These are phyloP conservation scores for Benitochromis conjunctus DNA, from an alignment of 2,113 vertebrate species.

Conservation along the genomic window DNA sequence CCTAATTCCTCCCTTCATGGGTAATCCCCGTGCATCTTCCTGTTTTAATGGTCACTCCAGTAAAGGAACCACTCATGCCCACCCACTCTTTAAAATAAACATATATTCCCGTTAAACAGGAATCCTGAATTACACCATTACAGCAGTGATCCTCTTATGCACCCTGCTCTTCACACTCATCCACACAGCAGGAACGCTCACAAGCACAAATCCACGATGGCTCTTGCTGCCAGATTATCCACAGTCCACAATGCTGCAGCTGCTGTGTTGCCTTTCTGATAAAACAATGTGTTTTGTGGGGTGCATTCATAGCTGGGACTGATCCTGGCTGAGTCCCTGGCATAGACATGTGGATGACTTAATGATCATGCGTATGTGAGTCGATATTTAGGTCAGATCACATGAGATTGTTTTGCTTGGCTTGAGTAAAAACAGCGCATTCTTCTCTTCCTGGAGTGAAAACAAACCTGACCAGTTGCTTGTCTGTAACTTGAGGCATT, in stretches of 20 bases:
- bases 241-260: constrained; percentile 34
- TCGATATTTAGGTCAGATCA: constrained; percentile 50
- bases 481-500: constrained; percentile 31
- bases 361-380: constrained; percentile 33
- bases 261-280: constrained; percentile 39
- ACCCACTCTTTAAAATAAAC: constrained; percentile 17
- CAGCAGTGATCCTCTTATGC: constrained; percentile 59
- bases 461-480: constrained; percentile 32
- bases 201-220: constrained; percentile 56
- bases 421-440: constrained; percentile 21
- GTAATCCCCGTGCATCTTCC: background rate
- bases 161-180: constrained; percentile 54
- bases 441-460: constrained; percentile 17
- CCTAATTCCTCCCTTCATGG: background rate
- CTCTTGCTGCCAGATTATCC: constrained; percentile 53
- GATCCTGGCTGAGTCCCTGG: constrained; percentile 23
- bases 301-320: background rate
- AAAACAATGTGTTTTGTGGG: constrained; percentile 50
- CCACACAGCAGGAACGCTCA: constrained; percentile 38
- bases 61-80: background rate
- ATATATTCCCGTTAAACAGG: background rate
- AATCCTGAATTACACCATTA: constrained; percentile 59
- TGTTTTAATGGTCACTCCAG: constrained; percentile 3
- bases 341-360: constrained; percentile 28
- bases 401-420: constrained; percentile 52